Conservation (phyloP, 2,888 invertebrate genomes). For the Poecilus cupreus region DNA sequence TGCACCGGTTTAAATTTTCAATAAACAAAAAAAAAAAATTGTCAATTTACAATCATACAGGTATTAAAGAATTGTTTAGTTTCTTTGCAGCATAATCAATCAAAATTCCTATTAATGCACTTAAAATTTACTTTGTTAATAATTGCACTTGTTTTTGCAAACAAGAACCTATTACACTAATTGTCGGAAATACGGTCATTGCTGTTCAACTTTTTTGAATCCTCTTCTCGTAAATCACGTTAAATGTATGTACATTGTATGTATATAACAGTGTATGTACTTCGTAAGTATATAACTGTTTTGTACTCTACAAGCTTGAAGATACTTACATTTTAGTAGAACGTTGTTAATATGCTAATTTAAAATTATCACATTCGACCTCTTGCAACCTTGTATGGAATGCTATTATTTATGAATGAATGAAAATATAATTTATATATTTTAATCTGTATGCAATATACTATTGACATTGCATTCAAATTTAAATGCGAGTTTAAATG, state of each 20-base stretch:
- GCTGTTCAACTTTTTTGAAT: constrained; percentile 28
- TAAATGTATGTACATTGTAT: constrained; percentile 5
- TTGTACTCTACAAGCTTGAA: not conserved
- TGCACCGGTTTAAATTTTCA: too few species aligned
- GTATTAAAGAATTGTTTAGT: too few species aligned
- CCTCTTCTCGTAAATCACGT: constrained; percentile 30
- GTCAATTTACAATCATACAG: too few species aligned
- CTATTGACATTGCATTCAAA: not conserved
- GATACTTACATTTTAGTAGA: constrained; percentile 24
- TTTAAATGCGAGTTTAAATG: not conserved
- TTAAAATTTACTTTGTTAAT: not conserved
- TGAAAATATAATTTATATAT: not conserved
- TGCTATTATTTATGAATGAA: constrained; percentile 14
- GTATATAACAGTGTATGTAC: constrained; percentile 36
- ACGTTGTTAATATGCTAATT: constrained; percentile 24
- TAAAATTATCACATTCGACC: constrained; percentile 38
- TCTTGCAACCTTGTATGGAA: constrained; percentile 17
- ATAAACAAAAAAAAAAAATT: too few species aligned
- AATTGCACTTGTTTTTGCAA: constrained; percentile 33
- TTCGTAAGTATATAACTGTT: constrained; percentile 12
- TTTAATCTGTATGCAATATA: not conserved
- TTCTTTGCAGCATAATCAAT: too few species aligned
- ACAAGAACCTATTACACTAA: not conserved
- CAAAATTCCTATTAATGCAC: not conserved
- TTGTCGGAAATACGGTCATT: constrained; percentile 37